Evolutionary conservation across 2,888 invertebrate genomes (phyloP), one percentile per base, ranked within the genome.

Genomic region (Cephus rjabovi): DNA sequence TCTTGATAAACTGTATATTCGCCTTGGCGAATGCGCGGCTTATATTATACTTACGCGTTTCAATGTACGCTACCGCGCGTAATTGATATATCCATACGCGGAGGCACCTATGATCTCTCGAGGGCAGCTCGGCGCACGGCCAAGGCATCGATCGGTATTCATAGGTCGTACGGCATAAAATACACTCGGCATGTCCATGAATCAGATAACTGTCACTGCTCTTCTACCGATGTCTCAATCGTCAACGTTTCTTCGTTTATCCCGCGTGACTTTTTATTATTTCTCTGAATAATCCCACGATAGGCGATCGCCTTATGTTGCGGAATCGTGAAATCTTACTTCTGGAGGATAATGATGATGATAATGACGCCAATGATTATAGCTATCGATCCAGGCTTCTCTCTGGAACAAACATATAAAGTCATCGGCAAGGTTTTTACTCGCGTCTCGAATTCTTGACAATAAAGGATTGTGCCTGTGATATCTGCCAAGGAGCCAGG

Each of bases 111-210:
- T 88, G 88, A 88, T 88, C 89, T 88, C 85, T 86, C 86, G 86
- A 78, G 83, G 83, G 81, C 84, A 77, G 71, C 80, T 77, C 31
- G 71, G 71, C 71, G 71, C 71, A 33, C 71, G 31, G 71, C 71
- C 31, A 33, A 31, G 71, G 12, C 71, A 90, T 90, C 90, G 90
- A 91, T 91, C 91, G 89, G 91, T 91, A 91, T 91, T 91, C 91
- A 91, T 90, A 91, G 90, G 90, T 90, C 90, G 91, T 91, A 90
- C 90, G 87, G 89, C 89, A 91, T 91, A 91, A 91, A 91, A 91
- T 91, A 91, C 89, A 90, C 89, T 88, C 89, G 91, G 90, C 89
- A 91, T 91, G 91, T 91, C 91, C 91, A 91, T 91, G 91, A 91
- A 91, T 91, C 91, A 91, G 91, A 91, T 91, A 91, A 91, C 91